A percentile compares a stretch with the other conserved stretches of the same genome.
Conservation (phyloP, 2,888 invertebrate species). For the Patella caerulea region DNA sequence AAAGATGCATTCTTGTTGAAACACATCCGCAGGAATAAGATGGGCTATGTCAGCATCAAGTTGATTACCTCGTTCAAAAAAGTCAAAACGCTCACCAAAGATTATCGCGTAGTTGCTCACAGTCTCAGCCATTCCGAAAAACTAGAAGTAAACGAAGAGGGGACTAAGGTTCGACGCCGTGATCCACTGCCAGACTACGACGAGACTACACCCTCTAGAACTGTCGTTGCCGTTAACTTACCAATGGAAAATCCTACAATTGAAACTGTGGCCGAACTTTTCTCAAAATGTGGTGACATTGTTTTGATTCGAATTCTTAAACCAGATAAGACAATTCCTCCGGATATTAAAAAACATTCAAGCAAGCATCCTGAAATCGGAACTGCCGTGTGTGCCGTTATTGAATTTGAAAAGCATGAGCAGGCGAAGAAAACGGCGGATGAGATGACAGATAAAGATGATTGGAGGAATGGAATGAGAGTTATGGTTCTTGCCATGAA, state of each 20-base stretch:
- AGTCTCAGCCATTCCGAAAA: slow-evolving; percentile 84
- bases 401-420: slow-evolving; percentile 91
- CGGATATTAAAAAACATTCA: slow-evolving; percentile 91
- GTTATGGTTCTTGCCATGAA: slow-evolving; percentile 66
- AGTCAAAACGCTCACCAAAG: slow-evolving; percentile 93
- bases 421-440: slow-evolving; percentile 86
- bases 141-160: slow-evolving; percentile 90
- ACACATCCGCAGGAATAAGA: slow-evolving; percentile 94
- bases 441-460: slow-evolving; percentile 60
- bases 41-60: slow-evolving; percentile 94
- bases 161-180: slow-evolving; percentile 88
- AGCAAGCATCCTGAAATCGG: slow-evolving; percentile 91
- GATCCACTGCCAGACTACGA: slow-evolving; percentile 90
- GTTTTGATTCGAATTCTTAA: slow-evolving; percentile 88
- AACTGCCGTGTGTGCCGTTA: slow-evolving; percentile 86
- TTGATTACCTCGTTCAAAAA: slow-evolving; percentile 95
- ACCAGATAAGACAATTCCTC: slow-evolving; percentile 91
- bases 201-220: slow-evolving; percentile 92
- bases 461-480: slow-evolving; percentile 69
- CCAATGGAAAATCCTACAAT: slow-evolving; percentile 88
- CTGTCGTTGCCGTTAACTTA: slow-evolving; percentile 88
- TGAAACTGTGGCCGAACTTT: slow-evolving; percentile 91
- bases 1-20: slow-evolving; percentile 96
- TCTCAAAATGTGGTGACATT: slow-evolving; percentile 90
- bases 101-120: slow-evolving; percentile 92